Percentiles rank a stretch among this genome's conserved stretches.
phyloP scores from a whole-genome alignment of 2,888 invertebrate genomes.

The Odontomyia ornata region DNA sequence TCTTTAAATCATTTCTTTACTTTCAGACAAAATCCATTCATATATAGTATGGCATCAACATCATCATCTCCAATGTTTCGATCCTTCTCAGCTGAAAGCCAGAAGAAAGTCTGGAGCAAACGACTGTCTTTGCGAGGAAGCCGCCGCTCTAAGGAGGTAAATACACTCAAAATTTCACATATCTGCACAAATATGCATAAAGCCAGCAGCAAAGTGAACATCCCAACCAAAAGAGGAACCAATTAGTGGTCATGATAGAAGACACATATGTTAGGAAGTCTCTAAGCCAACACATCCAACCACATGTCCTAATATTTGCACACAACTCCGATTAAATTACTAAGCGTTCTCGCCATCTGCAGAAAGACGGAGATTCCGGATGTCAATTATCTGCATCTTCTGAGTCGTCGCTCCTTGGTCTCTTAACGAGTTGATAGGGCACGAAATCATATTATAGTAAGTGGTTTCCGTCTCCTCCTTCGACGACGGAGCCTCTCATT shows the following conservation, averaged over 20 bases:
- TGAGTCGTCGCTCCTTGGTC: background rate
- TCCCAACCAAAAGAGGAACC: background rate
- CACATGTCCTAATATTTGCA: background rate
- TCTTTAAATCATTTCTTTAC: background rate
- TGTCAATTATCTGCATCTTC: slow-evolving; percentile 22
- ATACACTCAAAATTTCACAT: background rate
- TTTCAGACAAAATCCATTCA: background rate
- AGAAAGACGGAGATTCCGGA: background rate
- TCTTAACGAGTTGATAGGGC: slow-evolving; percentile 37
- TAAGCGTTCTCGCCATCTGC: slow-evolving; percentile 14
- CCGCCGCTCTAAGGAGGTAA: slow-evolving; percentile 66
- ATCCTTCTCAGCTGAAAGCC: slow-evolving; percentile 73
- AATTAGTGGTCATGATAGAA: background rate
- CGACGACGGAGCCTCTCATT: background rate
- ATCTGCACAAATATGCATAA: background rate
- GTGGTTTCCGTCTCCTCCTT: slow-evolving; percentile 21
- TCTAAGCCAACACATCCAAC: background rate
- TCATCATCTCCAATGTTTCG: slow-evolving; percentile 69
- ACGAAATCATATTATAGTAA: slow-evolving; percentile 34
- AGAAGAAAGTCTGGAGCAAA: slow-evolving; percentile 77
- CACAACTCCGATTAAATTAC: slow-evolving; percentile 23
- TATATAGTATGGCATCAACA: slow-evolving; percentile 38
- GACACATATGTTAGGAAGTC: background rate
- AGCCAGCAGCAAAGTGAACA: background rate
- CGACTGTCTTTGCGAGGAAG: slow-evolving; percentile 77